phyloP scores from a whole-genome alignment of 2,797 vertebrate genomes.

The Macropodus opercularis region DNA sequence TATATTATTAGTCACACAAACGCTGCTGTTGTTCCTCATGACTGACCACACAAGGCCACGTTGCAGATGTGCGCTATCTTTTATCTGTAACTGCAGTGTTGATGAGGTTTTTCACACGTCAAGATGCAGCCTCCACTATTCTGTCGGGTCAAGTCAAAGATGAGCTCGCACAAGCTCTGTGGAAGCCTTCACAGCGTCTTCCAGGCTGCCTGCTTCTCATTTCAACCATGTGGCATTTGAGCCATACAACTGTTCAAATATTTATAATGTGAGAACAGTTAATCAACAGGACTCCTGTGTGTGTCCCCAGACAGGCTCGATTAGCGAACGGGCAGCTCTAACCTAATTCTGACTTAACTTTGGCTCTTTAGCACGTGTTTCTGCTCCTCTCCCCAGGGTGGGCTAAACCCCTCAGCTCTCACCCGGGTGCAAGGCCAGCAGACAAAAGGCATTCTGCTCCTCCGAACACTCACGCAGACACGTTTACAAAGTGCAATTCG shows the following conservation, averaged over 20 bases:
- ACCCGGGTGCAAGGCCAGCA: conserved; percentile 30
- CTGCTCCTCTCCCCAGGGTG: conserved; percentile 16
- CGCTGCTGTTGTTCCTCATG: neutral
- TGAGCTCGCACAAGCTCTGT: neutral
- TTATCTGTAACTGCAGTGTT: neutral
- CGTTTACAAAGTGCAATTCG: conserved; percentile 50
- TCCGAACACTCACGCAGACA: conserved; percentile 17
- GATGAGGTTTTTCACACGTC: neutral
- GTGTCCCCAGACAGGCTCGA: conserved; percentile 9
- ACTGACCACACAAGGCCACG: neutral
- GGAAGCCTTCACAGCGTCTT: no score
- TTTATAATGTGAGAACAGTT: conserved; percentile 21
- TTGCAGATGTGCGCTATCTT: neutral
- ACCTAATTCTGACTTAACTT: conserved; percentile 14
- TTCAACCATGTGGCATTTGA: neutral
- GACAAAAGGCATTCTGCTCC: conserved; percentile 64
- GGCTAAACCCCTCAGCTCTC: conserved; percentile 21
- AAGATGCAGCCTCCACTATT: neutral
- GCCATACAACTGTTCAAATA: conserved; percentile 20
- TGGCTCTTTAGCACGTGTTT: conserved; percentile 16
- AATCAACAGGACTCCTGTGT: neutral
- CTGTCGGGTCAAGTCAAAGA: neutral
- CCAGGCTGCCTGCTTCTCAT: no score
- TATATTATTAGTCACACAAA: neutral
- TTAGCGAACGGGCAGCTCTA: conserved; percentile 7